Evolutionary conservation across 2,797 vertebrate genomes (phyloP).

Genomic region (Gambusia yucatana): DNA sequence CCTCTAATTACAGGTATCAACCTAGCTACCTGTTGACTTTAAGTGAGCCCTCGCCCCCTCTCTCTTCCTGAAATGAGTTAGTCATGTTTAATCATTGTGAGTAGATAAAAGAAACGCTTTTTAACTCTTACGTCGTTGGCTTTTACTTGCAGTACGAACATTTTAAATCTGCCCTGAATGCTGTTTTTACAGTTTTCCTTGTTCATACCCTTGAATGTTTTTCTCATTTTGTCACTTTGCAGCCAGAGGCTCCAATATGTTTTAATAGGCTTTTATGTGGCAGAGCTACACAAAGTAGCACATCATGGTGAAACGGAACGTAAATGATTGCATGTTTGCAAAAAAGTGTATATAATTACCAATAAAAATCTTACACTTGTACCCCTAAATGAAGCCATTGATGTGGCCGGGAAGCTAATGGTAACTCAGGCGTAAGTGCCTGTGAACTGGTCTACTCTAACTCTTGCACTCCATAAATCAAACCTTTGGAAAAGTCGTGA

Average conservation of each 20-base stretch:
- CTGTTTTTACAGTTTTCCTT: background rate
- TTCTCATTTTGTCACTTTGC: background rate
- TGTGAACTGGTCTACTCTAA: no score
- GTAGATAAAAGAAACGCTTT: background rate
- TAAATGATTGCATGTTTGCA: background rate
- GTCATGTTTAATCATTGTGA: background rate
- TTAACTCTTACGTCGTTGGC: background rate
- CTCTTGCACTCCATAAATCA: no score
- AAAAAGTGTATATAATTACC: background rate
- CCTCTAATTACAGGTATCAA: background rate
- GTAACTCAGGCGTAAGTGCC: background rate
- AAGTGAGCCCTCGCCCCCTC: background rate
- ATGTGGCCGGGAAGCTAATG: background rate
- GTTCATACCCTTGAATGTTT: background rate
- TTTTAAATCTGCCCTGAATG: background rate
- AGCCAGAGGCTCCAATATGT: background rate
- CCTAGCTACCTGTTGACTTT: conserved; percentile 5
- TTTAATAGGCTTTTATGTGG: background rate
- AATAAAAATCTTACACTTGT: background rate
- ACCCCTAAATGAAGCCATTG: background rate
- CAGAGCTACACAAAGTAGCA: background rate
- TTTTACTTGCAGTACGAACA: background rate
- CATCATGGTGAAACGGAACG: background rate
- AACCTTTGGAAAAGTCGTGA: no score
- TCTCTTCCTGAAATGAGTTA: background rate